Base-by-base conservation (phyloP, 2,113 vertebrate species). In the Toxotes jaculatrix region DNA sequence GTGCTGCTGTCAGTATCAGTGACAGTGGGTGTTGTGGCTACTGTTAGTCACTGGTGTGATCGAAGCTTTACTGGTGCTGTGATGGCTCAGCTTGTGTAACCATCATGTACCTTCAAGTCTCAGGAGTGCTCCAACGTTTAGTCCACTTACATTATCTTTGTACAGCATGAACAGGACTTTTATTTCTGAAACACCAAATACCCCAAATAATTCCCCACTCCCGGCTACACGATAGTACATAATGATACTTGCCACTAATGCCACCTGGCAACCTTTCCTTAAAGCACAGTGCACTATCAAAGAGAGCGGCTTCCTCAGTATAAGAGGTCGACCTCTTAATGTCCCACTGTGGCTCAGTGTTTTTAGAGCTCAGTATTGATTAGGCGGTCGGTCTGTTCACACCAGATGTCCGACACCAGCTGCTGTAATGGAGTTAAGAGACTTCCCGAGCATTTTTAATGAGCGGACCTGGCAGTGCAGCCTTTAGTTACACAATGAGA, bases 381-480 rank as follows among this genome's bases (percentile, higher is more conserved):
- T 23, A 66, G 76, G 7, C 64, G 77, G 70, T 88, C 77, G 43
- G 47, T 78, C 78, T 77, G 89, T 69, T 87, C 57, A 3, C 69
- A 38, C 42, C 90, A 90, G 83, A 80, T 91, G 88, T 90, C 75
- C 74, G 1, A 27, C 74, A 68, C 53, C 87, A 88, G 85, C 85
- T 90, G 89, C 79, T 78, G 1, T 76, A 78, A 79, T 51, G 53
- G 27, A 73, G 68, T 61, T 51, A 32, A 47, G 69, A 65, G 73
- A 40, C 43, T 34, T 14, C 11, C 10, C 9, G 3, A 69, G 80
- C 51, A 83, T 88, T 45, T 80, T 74, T 85, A 84, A 90, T 76
- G 64, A 90, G 71, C n/a, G 38, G 13, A 68, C 11, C 65, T 67
- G 69, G 49, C 65, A 2, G 19, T 4, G 27, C 57, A 60, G 67